Conservation (phyloP, 2,888 invertebrate genomes). For the Ceramica pisi region DNA sequence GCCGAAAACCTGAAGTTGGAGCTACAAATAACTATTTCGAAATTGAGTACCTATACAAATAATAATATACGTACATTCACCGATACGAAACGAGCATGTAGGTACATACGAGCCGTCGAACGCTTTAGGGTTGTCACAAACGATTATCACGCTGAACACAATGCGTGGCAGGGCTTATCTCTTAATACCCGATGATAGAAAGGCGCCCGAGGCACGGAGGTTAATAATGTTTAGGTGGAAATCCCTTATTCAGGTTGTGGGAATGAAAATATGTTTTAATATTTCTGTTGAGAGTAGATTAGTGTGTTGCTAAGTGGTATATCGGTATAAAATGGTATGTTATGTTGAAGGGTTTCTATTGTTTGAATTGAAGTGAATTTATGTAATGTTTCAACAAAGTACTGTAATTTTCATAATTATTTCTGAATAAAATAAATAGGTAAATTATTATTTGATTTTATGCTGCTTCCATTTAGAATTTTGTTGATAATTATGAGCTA, state of each 20-base stretch:
- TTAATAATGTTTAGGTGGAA: conserved; percentile 67
- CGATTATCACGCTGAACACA: conserved; percentile 69
- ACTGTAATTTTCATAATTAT: no score
- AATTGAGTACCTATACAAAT: conserved; percentile 1
- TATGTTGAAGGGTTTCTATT: background rate
- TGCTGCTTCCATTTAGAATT: no score
- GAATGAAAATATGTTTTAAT: conserved; percentile 60
- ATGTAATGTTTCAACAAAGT: background rate
- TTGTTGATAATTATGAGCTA: no score
- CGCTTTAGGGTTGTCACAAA: conserved; percentile 60
- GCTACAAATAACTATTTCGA: background rate
- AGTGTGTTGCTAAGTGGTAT: conserved; percentile 4
- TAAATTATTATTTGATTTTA: no score
- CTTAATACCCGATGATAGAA: conserved; percentile 75
- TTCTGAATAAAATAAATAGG: no score
- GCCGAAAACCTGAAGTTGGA: background rate
- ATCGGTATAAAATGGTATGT: background rate
- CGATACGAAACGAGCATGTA: conserved; percentile 9
- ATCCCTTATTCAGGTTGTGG: conserved; percentile 55
- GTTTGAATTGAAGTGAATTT: background rate
- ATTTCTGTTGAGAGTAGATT: conserved; percentile 40
- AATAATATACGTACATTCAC: conserved; percentile 8
- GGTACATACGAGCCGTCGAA: conserved; percentile 45
- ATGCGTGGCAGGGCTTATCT: conserved; percentile 70
- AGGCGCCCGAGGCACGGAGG: conserved; percentile 57